Percentiles rank a stretch among this genome's conserved stretches.
These are phyloP conservation scores for Hestina assimilis DNA, from an alignment of 1,140 invertebrate genomes.

Conservation along the genomic window DNA sequence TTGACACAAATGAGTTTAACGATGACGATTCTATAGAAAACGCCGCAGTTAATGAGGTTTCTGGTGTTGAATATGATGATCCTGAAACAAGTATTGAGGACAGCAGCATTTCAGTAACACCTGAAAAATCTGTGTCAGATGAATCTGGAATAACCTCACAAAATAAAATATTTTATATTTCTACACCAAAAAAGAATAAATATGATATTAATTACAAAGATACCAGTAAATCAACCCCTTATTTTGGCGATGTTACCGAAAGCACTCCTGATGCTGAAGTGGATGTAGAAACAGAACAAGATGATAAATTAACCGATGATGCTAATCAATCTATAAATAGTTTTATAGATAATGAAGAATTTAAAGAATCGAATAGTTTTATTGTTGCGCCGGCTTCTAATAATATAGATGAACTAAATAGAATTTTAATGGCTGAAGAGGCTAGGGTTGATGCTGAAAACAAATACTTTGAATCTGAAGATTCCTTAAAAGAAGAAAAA, in stretches of 20 bases:
- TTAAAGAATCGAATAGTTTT: constrained; percentile 27
- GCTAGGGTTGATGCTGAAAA: constrained; percentile 30
- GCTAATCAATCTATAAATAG: background rate
- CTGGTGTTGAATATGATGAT: constrained; percentile 27
- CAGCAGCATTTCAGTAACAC: constrained; percentile 31
- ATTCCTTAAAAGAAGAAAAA: background rate
- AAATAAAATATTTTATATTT: constrained; percentile 2
- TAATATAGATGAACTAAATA: constrained; percentile 32
- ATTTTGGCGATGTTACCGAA: constrained; percentile 20
- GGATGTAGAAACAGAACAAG: background rate
- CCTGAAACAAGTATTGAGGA: constrained; percentile 38
- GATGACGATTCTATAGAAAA: constrained; percentile 29
- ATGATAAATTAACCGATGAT: background rate
- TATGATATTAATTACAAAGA: constrained; percentile 8
- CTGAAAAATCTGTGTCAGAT: constrained; percentile 23
- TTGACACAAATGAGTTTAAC: constrained; percentile 25
- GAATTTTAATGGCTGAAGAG: constrained; percentile 35
- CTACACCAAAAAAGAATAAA: constrained; percentile 12
- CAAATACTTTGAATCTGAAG: background rate
- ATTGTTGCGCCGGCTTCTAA: constrained; percentile 39
- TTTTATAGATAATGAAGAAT: constrained; percentile 2
- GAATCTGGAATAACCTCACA: constrained; percentile 15
- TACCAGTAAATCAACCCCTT: constrained; percentile 10
- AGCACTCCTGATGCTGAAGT: background rate
- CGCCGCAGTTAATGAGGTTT: constrained; percentile 18